Evolutionary conservation across 2,888 invertebrate genomes (phyloP).

Genomic region (Oegoconia quadripuncta): DNA sequence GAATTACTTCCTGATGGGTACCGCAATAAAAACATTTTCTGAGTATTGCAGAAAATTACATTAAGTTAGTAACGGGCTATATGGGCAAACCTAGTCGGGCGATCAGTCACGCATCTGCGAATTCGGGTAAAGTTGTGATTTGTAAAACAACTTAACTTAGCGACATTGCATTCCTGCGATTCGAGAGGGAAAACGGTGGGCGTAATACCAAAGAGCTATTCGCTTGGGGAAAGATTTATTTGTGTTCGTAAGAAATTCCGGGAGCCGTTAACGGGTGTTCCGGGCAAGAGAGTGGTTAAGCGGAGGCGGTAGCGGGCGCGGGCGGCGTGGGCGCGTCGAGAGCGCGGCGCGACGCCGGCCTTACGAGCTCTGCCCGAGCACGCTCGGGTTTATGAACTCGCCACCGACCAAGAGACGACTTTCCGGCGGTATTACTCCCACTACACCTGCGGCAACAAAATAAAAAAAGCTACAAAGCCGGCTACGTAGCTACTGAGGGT

Average conservation of each 20-base stretch:
- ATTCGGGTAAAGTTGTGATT: slow-evolving; percentile 39
- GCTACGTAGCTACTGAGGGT: slow-evolving; percentile 54
- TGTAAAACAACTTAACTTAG: slow-evolving; percentile 46
- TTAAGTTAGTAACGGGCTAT: slow-evolving; percentile 65
- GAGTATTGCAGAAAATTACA: slow-evolving; percentile 39
- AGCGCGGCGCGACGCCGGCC: slow-evolving; percentile 28
- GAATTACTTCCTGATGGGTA: slow-evolving; percentile 76
- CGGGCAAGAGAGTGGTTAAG: slow-evolving; percentile 49
- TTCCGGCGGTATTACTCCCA: slow-evolving; percentile 82
- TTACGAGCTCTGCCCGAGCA: slow-evolving; percentile 75
- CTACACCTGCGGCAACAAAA: slow-evolving; percentile 80
- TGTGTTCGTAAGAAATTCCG: slow-evolving; percentile 63
- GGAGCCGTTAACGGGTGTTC: slow-evolving; percentile 67
- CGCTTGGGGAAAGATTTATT: slow-evolving; percentile 71
- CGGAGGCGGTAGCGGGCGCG: slow-evolving; percentile 31
- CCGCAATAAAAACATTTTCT: slow-evolving; percentile 45
- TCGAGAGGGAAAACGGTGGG: slow-evolving; percentile 50
- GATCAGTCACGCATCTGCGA: slow-evolving; percentile 69
- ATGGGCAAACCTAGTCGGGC: slow-evolving; percentile 77
- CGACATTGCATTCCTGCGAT: slow-evolving; percentile 75
- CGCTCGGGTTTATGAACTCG: slow-evolving; percentile 78
- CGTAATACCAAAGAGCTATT: slow-evolving; percentile 68
- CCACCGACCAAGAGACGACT: slow-evolving; percentile 81
- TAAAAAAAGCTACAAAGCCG: slow-evolving; percentile 74
- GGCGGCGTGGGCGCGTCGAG: slow-evolving; percentile 24